Conservation (phyloP, 2,113 vertebrate species). For the Megalops atlanticus region DNA sequence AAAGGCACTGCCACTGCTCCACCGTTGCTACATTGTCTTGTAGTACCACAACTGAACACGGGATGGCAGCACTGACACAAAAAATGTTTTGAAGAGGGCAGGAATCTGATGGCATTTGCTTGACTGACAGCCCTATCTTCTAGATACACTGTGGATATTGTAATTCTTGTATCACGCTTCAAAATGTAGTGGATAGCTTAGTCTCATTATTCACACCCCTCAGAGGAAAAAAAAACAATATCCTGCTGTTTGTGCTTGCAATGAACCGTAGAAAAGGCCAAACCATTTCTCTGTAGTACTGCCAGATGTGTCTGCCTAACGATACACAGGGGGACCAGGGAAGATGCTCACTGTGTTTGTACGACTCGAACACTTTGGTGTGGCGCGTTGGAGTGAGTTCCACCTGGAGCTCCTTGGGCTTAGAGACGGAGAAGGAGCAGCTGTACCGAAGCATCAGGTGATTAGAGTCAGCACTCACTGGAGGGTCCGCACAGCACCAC, state of each 20-base stretch:
- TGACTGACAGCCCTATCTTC: background rate
- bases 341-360: slow-evolving; percentile 32
- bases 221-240: background rate
- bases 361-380: slow-evolving; percentile 15
- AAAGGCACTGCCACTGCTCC: too few species aligned
- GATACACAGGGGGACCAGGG: background rate
- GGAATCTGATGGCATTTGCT: background rate
- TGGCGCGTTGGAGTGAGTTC: slow-evolving; percentile 4
- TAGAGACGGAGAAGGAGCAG: slow-evolving; percentile 20
- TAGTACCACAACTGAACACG: background rate
- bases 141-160: background rate
- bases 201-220: background rate
- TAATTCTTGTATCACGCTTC: background rate
- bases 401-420: slow-evolving; percentile 14
- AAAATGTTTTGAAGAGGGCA: background rate
- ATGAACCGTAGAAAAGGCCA: background rate
- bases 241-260: background rate
- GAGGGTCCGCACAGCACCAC: slow-evolving; percentile 20
- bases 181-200: background rate
- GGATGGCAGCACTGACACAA: background rate
- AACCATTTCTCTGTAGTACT: background rate
- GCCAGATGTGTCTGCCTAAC: background rate
- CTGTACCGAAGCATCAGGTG: slow-evolving; percentile 5
- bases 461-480: background rate
- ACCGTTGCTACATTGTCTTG: background rate